These are phyloP conservation scores for Pangasianodon gigas DNA, from an alignment of 2,113 vertebrate genomes.

Conservation along the genomic window DNA sequence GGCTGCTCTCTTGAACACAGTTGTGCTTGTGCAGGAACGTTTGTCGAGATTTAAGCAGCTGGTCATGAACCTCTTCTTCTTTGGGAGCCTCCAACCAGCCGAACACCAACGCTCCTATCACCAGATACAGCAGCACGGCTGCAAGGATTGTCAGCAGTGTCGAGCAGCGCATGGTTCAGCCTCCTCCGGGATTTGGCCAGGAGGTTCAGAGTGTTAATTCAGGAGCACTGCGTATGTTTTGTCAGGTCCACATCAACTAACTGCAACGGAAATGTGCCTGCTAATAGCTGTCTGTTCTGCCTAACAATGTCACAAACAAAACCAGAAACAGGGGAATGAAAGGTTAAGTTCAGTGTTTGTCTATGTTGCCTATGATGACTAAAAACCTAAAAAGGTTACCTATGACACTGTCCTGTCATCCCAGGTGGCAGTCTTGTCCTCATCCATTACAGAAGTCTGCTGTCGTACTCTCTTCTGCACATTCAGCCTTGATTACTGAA, in stretches of 20 bases:
- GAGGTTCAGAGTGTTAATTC: conserved; percentile 15
- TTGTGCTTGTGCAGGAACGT: conserved; percentile 75
- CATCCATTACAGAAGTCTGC: not conserved
- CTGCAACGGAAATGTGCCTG: conserved; percentile 27
- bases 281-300: conserved; percentile 8
- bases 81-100: conserved; percentile 77
- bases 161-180: conserved; percentile 78
- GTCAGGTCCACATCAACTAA: conserved; percentile 36
- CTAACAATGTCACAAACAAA: not conserved
- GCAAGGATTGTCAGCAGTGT: conserved; percentile 81
- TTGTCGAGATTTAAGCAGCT: conserved; percentile 62
- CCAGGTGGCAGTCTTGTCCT: conserved; percentile 5
- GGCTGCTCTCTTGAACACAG: conserved; percentile 71
- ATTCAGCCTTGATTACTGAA: conserved; percentile 20
- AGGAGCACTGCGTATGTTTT: not conserved
- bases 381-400: not conserved
- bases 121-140: conserved; percentile 83
- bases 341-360: not conserved
- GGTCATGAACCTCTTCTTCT: conserved; percentile 69
- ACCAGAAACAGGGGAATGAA: conserved; percentile 16
- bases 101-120: conserved; percentile 84
- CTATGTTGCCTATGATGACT: not conserved
- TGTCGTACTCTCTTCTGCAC: conserved; percentile 14
- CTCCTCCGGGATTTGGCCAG: conserved; percentile 26
- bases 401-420: conserved; percentile 28